Evolutionary conservation across 2,888 invertebrate species (phyloP), one percentile per base, ranked within the genome.

Genomic region (Yponomeuta sedellus): DNA sequence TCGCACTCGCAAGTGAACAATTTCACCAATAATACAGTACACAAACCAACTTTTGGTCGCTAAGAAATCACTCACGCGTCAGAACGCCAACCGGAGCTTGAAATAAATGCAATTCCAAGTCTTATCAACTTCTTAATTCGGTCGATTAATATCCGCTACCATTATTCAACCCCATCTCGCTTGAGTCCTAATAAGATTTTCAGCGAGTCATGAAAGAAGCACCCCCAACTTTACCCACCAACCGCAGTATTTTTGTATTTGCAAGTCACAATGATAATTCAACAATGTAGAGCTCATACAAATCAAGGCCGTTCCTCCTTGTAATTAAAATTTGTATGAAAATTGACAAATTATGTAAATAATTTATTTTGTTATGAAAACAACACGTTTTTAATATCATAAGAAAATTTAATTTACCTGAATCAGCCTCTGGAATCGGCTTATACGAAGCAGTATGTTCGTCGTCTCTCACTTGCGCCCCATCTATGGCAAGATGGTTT

Each of bases 361-460:
- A 12, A 52, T 8, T 16, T 52, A 52, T 4, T n/a, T 16, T 16
- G 44, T 12, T 16, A 52, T 52, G 16, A 52, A 52, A 52, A 16
- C 16, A 16, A 2, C 44, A 52, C 16, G 16, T 16, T 16, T 52
- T 34, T 8, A 34, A 8, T 52, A 52, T 12, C 44, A 12, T 52
- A 52, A 12, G 16, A 52, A 12, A 52, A 3, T 52, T 16, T 2
- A 63, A 63, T 10, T 40, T 44, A 63, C 63, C 22, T 22, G 40
- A 11, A 22, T 44, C 34, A 12, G 88, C 78, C 74, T 94, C 93
- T 69, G 93, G 91, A 72, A 93, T 89, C 61, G 91, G 86, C 78
- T 92, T 94, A 78, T 93, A 94, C 56, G 92, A 80, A 61, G 84
- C 79, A 70, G 85, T 83, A 74, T 86, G 85, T 67, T 92, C 92